A percentile compares a stretch with the other conserved stretches of the same genome.
Conservation (phyloP, 2,113 vertebrate genomes). For the Thunnus maccoyii region DNA sequence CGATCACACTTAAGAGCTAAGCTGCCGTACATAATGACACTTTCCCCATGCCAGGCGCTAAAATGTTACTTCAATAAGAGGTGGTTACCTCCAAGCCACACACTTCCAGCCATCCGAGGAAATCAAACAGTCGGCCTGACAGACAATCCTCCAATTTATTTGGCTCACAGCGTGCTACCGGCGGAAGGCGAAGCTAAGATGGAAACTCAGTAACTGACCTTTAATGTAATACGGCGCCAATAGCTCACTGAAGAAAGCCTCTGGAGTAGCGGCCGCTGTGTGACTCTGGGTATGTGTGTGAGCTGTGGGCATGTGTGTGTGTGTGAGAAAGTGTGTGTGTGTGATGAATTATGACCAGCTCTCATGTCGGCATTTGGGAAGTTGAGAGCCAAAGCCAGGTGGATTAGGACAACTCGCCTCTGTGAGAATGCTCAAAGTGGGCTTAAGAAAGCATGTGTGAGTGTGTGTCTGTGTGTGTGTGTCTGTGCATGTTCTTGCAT, state of each 20-base stretch:
- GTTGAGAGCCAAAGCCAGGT: constrained; percentile 76
- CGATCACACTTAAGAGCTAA: constrained; percentile 19
- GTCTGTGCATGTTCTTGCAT: constrained; percentile 6
- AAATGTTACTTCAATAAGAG: constrained; percentile 37
- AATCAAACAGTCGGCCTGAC: constrained; percentile 64
- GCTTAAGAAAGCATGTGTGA: constrained; percentile 26
- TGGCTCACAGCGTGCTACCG: constrained; percentile 55
- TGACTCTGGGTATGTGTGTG: constrained; percentile 23
- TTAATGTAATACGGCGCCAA: constrained; percentile 72
- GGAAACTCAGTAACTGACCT: constrained; percentile 77
- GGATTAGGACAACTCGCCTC: constrained; percentile 72
- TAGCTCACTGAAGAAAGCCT: constrained; percentile 67
- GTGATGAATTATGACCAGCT: constrained; percentile 70
- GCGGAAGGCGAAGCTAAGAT: constrained; percentile 67
- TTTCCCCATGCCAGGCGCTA: constrained; percentile 14
- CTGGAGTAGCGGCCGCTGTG: constrained; percentile 39
- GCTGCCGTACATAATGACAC: constrained; percentile 24
- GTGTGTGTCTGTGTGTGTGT: constrained; percentile 25
- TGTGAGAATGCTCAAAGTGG: constrained; percentile 79
- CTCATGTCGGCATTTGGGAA: constrained; percentile 68
- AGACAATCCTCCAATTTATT: constrained; percentile 73
- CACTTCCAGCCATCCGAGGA: constrained; percentile 46
- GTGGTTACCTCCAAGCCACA: constrained; percentile 47
- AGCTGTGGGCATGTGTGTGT: constrained; percentile 27
- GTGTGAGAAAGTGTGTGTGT: constrained; percentile 17